Base-by-base conservation (phyloP, 2,113 vertebrate genomes). In the Boleophthalmus pectinirostris region DNA sequence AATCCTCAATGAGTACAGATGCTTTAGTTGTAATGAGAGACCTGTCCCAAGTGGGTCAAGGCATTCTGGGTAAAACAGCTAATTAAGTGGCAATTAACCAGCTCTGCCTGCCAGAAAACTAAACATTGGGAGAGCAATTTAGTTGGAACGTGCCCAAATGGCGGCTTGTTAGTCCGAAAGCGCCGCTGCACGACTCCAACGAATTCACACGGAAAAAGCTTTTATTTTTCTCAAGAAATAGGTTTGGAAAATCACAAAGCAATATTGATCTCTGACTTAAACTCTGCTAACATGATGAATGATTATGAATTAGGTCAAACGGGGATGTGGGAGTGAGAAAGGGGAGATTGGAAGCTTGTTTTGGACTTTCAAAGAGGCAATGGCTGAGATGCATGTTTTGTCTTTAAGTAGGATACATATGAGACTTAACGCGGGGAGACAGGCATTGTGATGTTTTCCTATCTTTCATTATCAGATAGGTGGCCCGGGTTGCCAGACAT, bases 21-120 rank as follows among this genome's bases (percentile, higher is more conserved):
- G 83, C 82, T 88, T 84, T 84, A 63, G 79, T 78, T 80, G 82
- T 92, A 94, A 93, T 93, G 89, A 92, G 91, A 90, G 88, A 86
- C 87, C 86, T 89, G 93, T 92, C 91, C 91, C 89, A 84, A 90
- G 87, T 84, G 89, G 90, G 87, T 84, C 87, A 89, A 82, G 74
- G 81, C 79, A 85, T 86, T 89, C 86, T 84, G 82, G 82, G 74
- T 89, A 88, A 89, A 91, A 85, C 82, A 87, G 85, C 92, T 92
- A 93, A 93, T 93, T 92, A 93, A 90, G 89, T 89, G 88, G 91
- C 90, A 93, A 93, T 94, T 93, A 93, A 92, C 85, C 83, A 84
- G 84, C 64, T 77, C 81, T 91, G 87, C 86, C 87, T 92, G 83
- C 81, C 80, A 89, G 88, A 82, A 86, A 89, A 87, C 84, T 75